Evolutionary conservation across 2,113 vertebrate genomes (phyloP), one percentile per base, ranked within the genome.

Genomic region (Actenoides hombroni): DNA sequence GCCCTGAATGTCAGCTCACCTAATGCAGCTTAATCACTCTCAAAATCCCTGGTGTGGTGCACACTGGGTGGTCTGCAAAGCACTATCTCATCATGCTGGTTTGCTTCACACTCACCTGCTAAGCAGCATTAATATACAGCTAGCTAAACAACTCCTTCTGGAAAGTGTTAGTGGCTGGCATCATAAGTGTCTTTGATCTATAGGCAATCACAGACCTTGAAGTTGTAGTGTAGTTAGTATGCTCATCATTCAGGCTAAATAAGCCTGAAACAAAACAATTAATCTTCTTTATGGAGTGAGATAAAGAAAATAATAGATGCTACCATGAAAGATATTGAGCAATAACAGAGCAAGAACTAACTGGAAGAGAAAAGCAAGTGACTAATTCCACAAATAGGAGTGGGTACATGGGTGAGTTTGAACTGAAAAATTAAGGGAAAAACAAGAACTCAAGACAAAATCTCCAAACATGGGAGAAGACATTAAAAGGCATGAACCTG

Each of bases 221-320:
- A 88, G 60, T 39, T 78, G 46, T 40, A 29, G 42, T 2, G n/a
- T 16, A 11, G n/a, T 75, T 42, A 18, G 69, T 19, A 82, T 56
- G 77, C 61, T 89, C 53, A 48, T 51, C 94, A 56, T 54, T 65
- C 69, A 79, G 33, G 42, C 77, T 46, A 33, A 89, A 91, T 48
- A 87, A 71, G 57, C 65, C 35, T 56, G 48, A 90, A 94, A 96
- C 57, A 79, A 95, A 91, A 71, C 60, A 67, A 92, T 91, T 82
- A 84, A 48, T 39, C 65, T 94, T 84, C 48, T 79, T 92, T 91
- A 91, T 60, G 24, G 26, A 82, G 40, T 10, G 31, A 89, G 37
- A 92, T 91, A 63, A 86, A 89, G 61, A 85, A 89, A 94, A 91
- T 40, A 92, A 80, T 29, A 64, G 39, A 56, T 53, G 16, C 6